phyloP scores from a whole-genome alignment of 1,140 invertebrate species.

The Artemia franciscana region DNA sequence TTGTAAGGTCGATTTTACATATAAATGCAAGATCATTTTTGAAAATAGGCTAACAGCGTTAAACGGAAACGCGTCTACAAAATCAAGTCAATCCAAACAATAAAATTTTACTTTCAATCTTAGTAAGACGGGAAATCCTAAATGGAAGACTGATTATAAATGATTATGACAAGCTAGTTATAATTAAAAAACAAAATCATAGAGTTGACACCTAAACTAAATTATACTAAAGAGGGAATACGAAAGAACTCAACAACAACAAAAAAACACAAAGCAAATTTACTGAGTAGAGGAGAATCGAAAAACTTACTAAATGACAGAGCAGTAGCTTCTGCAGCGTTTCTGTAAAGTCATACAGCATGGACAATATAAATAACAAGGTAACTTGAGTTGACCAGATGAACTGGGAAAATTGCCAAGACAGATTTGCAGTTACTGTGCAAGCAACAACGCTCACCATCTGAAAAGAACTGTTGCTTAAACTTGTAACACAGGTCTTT shows the following conservation, averaged over 20 bases:
- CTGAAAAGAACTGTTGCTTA: conserved; percentile 13
- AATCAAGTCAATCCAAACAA: no score
- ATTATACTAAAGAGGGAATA: no score
- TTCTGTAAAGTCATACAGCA: conserved; percentile 29
- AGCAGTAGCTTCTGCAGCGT: conserved; percentile 21
- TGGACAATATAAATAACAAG: conserved; percentile 34
- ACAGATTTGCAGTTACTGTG: conserved; percentile 27
- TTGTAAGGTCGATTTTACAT: no score
- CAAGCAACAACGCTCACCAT: conserved; percentile 13
- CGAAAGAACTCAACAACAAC: conserved; percentile 20
- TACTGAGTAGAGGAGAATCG: conserved; percentile 23
- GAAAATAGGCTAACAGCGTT: no score
- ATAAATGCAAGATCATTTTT: no score
- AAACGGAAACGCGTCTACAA: no score
- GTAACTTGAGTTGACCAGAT: conserved; percentile 41
- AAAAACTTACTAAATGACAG: conserved; percentile 24
- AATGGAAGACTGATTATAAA: conserved; percentile 11
- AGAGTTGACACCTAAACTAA: no score
- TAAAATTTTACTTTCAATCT: conserved; percentile 6
- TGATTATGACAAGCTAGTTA: conserved; percentile 22
- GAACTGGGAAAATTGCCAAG: conserved; percentile 57
- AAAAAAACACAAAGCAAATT: conserved; percentile 20
- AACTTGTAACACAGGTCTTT: no score
- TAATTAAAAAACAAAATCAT: no score
- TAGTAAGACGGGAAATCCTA: neutral